phyloP scores from a whole-genome alignment of 2,797 vertebrate species.

The Lindbergichthys nudifrons region DNA sequence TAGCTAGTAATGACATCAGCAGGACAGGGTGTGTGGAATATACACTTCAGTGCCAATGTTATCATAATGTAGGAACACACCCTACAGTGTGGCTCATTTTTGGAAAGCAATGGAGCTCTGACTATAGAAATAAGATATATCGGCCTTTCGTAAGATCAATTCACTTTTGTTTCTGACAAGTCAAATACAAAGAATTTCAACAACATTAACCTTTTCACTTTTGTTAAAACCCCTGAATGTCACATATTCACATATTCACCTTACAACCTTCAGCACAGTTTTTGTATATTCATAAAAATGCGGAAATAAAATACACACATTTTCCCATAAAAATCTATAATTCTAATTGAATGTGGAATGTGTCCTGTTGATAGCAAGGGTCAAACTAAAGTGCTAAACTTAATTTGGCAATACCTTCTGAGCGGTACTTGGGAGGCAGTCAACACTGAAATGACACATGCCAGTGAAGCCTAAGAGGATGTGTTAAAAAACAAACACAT shows the following conservation, averaged over 20 bases:
- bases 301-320: background rate
- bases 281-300: background rate
- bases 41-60: no score
- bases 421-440: background rate
- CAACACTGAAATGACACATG: background rate
- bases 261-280: background rate
- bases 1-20: background rate
- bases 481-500: background rate
- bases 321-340: background rate
- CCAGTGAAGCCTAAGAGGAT: background rate
- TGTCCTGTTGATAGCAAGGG: background rate
- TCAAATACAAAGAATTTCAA: background rate
- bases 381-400: background rate
- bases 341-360: constrained; percentile 1
- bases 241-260: background rate
- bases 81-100: background rate
- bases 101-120: background rate
- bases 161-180: background rate
- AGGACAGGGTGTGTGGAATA: background rate
- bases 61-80: background rate
- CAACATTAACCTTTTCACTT: background rate
- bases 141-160: background rate
- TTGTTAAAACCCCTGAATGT: background rate
- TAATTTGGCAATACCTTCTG: background rate
- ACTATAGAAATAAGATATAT: background rate